phyloP scores from a whole-genome alignment of 2,888 invertebrate genomes.

The Auanema freiburgensis region DNA sequence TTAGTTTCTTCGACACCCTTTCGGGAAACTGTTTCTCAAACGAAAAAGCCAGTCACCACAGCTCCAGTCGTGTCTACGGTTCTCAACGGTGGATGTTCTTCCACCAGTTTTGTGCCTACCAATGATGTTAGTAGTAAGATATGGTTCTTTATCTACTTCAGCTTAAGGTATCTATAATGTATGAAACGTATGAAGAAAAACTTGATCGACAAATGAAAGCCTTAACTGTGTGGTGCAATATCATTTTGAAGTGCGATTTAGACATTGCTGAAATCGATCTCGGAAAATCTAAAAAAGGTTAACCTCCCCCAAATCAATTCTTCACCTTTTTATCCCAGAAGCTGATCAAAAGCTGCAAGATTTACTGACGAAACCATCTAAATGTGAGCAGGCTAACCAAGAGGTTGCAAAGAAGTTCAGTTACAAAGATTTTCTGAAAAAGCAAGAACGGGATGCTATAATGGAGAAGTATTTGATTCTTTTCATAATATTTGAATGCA shows the following conservation, averaged over 20 bases:
- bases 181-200: too few species aligned
- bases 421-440: constrained; percentile 11
- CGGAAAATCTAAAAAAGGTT: constrained; percentile 31
- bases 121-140: too few species aligned
- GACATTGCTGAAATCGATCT: constrained; percentile 35
- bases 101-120: too few species aligned
- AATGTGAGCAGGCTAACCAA: not conserved
- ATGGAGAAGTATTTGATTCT: constrained; percentile 1
- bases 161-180: too few species aligned
- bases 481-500: not conserved
- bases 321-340: constrained; percentile 13
- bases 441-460: constrained; percentile 9
- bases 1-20: too few species aligned
- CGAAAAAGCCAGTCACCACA: too few species aligned
- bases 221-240: constrained; percentile 34
- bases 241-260: constrained; percentile 23
- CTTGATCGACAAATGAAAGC: constrained; percentile 25
- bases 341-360: constrained; percentile 17
- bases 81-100: too few species aligned
- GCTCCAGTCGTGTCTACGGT: too few species aligned
- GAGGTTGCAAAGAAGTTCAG: constrained; percentile 11
- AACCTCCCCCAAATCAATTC: not conserved
- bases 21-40: too few species aligned
- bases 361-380: constrained; percentile 8
- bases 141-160: too few species aligned